Evolutionary conservation across 2,797 vertebrate species (phyloP).

Genomic region (Rhynchotus rufescens): DNA sequence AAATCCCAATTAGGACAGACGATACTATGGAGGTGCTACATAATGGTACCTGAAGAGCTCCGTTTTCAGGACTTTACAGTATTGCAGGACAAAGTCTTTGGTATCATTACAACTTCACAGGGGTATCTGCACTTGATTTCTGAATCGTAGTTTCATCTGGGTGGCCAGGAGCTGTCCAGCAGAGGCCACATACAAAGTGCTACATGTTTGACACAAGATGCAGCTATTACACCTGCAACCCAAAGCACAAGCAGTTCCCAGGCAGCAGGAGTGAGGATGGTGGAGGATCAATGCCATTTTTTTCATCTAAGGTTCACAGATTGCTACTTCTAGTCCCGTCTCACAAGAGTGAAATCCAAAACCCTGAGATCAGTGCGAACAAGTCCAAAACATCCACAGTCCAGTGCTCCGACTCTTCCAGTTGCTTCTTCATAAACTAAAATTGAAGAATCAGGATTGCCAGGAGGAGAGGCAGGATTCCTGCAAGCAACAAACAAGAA

Average conservation of each 20-base stretch:
- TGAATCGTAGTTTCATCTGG: background rate
- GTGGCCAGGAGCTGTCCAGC: background rate
- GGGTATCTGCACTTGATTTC: accelerated
- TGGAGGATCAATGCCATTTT: background rate
- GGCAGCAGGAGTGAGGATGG: background rate
- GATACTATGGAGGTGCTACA: accelerated
- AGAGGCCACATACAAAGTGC: accelerated
- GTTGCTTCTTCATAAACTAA: background rate
- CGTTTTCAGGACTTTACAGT: background rate
- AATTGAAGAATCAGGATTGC: background rate
- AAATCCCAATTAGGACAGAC: background rate
- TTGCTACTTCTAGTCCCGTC: background rate
- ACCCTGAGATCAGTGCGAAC: background rate
- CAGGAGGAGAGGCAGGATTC: constrained; percentile 45
- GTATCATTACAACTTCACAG: accelerated
- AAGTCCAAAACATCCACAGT: background rate
- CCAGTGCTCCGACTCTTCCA: background rate
- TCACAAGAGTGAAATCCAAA: background rate
- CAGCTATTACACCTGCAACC: background rate
- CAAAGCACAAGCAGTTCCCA: accelerated
- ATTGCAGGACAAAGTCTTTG: accelerated
- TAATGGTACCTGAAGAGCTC: accelerated
- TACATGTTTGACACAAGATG: accelerated
- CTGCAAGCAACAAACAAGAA: background rate
- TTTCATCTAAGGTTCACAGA: too few relatives aligned